A percentile compares a stretch with the other conserved stretches of the same genome.
These are phyloP conservation scores for Drosophila mimica DNA, from an alignment of 2,888 invertebrate genomes.

Conservation along the genomic window DNA sequence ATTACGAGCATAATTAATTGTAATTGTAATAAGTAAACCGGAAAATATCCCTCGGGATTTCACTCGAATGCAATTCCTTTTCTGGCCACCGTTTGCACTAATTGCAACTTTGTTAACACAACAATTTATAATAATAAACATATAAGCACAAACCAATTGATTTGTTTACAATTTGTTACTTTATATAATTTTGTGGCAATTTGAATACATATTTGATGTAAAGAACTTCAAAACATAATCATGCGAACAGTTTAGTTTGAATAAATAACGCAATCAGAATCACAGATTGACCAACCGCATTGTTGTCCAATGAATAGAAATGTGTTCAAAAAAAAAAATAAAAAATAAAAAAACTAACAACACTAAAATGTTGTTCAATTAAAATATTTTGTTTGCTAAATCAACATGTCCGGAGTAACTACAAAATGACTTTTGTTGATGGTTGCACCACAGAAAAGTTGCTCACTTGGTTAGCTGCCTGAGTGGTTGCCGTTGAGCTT, in stretches of 20 bases:
- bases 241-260: neutral
- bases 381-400: conserved; percentile 76
- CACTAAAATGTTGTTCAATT: conserved; percentile 64
- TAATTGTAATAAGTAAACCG: neutral
- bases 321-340: neutral
- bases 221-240: neutral
- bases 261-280: neutral
- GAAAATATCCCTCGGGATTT: conserved; percentile 2
- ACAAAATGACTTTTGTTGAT: conserved; percentile 70
- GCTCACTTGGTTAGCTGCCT: conserved; percentile 56
- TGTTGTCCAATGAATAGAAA: neutral
- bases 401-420: conserved; percentile 66
- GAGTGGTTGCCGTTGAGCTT: conserved; percentile 43
- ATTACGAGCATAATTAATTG: conserved; percentile 36
- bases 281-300: neutral
- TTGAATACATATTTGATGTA: no score
- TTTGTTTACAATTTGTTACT: neutral
- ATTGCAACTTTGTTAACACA: neutral
- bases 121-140: neutral
- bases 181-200: no score
- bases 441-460: conserved; percentile 66
- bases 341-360: conserved; percentile 1
- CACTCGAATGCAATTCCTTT: conserved; percentile 1
- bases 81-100: neutral
- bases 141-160: conserved; percentile 12